Percentiles rank a stretch among this genome's conserved stretches.
Conservation (phyloP, 2,113 vertebrate species). For the human region DNA sequence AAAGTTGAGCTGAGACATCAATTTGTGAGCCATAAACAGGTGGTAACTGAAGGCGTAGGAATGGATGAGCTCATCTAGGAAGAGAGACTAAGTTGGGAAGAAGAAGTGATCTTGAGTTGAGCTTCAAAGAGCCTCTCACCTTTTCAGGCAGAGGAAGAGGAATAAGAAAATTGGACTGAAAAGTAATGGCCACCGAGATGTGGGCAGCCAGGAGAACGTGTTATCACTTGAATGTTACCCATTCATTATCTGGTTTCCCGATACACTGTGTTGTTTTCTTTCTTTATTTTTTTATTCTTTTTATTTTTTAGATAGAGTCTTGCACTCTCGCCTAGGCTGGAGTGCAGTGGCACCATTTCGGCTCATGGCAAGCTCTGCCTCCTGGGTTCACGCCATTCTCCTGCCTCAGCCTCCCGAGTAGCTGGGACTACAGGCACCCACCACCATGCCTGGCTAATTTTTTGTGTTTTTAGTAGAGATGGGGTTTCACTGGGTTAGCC, state of each 20-base stretch:
- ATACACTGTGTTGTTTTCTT: neutral
- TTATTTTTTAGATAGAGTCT: too few species aligned
- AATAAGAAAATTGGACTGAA: neutral
- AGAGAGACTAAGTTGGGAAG: neutral
- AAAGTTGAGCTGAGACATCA: neutral
- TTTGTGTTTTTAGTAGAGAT: too few species aligned
- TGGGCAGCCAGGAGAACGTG: neutral
- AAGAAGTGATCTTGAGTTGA: neutral
- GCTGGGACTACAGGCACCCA: too few species aligned
- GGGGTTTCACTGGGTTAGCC: too few species aligned
- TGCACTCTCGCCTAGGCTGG: too few species aligned
- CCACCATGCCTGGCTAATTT: rapidly evolving
- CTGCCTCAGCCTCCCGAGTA: too few species aligned
- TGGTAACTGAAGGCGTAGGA: neutral
- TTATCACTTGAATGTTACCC: neutral
- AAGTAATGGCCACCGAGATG: neutral
- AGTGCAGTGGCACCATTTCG: too few species aligned
- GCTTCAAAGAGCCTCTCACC: neutral
- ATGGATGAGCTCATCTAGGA: neutral
- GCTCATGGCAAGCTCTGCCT: too few species aligned
- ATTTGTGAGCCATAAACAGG: neutral
- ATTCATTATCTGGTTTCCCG: neutral
- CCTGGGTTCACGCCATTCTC: too few species aligned
- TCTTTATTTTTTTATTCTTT: too few species aligned
- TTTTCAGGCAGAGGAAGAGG: neutral